A percentile compares a stretch with the other conserved stretches of the same genome.
phyloP scores from a whole-genome alignment of 2,113 vertebrate species.

The Globicephala melas region DNA sequence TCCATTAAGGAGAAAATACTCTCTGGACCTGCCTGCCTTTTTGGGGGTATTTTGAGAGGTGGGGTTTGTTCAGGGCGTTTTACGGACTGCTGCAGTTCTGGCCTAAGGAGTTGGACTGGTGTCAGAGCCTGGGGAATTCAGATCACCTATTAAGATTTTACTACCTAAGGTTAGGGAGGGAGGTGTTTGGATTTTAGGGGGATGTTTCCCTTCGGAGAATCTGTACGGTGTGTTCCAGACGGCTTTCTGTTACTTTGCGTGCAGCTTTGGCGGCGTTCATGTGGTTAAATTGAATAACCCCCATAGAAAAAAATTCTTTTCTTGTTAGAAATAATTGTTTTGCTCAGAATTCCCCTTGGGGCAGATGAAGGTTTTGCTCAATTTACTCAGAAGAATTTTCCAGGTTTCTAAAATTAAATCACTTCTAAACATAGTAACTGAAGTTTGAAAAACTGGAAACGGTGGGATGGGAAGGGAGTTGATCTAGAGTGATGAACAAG shows the following conservation, averaged over 20 bases:
- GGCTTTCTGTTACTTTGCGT: constrained; percentile 28
- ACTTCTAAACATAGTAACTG: constrained; percentile 71
- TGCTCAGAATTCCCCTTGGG: constrained; percentile 73
- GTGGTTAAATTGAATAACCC: constrained; percentile 54
- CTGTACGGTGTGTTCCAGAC: constrained; percentile 40
- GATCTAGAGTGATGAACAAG: background rate
- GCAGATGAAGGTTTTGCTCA: constrained; percentile 77
- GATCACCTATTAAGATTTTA: constrained; percentile 33
- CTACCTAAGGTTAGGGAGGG: background rate
- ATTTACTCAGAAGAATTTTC: constrained; percentile 78
- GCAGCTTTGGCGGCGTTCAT: constrained; percentile 27
- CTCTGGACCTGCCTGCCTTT: constrained; percentile 44
- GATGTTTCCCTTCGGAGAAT: constrained; percentile 28
- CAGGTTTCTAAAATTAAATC: constrained; percentile 77
- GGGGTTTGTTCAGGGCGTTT: constrained; percentile 18
- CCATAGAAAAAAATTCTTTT: constrained; percentile 66
- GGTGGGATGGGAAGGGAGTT: background rate
- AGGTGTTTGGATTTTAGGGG: constrained; percentile 7
- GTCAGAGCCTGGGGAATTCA: constrained; percentile 12
- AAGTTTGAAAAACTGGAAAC: constrained; percentile 62
- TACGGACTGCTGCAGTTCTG: constrained; percentile 3
- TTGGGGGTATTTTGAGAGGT: constrained; percentile 43
- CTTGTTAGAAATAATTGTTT: constrained; percentile 74
- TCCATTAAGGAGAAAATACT: background rate
- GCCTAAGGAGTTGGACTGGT: background rate